Conservation (phyloP, 2,888 invertebrate genomes). For the Philereme vetulata region DNA sequence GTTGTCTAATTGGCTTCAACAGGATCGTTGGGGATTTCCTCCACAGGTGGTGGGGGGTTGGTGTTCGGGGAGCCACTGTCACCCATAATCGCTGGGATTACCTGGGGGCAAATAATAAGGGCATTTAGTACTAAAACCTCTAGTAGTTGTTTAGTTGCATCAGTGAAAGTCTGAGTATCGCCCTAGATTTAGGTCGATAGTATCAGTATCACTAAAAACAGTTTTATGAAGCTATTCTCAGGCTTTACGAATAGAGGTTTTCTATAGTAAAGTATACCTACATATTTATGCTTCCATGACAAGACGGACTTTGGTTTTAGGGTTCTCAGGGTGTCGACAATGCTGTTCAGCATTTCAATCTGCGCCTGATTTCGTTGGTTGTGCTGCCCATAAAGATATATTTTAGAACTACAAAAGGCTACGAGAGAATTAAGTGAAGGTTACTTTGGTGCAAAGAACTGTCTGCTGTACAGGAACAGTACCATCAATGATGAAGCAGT, state of each 20-base stretch:
- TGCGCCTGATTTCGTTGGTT: constrained; percentile 19
- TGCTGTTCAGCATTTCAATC: constrained; percentile 17
- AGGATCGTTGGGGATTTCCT: constrained; percentile 52
- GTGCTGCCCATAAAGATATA: constrained; percentile 24
- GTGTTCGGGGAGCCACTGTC: constrained; percentile 39
- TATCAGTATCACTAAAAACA: too few relatives aligned
- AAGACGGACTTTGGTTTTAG: not conserved
- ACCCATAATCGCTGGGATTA: constrained; percentile 61
- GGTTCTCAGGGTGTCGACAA: constrained; percentile 22
- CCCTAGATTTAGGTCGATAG: too few relatives aligned
- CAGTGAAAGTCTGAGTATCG: too few relatives aligned
- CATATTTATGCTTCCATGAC: constrained; percentile 12
- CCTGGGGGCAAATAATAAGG: constrained; percentile 27
- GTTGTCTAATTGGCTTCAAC: constrained; percentile 36
- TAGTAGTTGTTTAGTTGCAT: too few relatives aligned
- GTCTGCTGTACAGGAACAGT: too few relatives aligned
- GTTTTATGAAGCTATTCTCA: too few relatives aligned
- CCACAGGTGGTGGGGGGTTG: constrained; percentile 29
- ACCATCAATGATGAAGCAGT: too few relatives aligned
- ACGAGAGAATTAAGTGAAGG: not conserved
- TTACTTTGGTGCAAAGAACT: too few relatives aligned
- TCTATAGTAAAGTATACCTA: constrained; percentile 7
- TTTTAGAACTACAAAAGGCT: not conserved
- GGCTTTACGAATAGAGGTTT: too few relatives aligned
- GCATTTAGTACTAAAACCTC: not conserved